Evolutionary conservation across 2,888 invertebrate species (phyloP).

Genomic region (Lissonota sp.): DNA sequence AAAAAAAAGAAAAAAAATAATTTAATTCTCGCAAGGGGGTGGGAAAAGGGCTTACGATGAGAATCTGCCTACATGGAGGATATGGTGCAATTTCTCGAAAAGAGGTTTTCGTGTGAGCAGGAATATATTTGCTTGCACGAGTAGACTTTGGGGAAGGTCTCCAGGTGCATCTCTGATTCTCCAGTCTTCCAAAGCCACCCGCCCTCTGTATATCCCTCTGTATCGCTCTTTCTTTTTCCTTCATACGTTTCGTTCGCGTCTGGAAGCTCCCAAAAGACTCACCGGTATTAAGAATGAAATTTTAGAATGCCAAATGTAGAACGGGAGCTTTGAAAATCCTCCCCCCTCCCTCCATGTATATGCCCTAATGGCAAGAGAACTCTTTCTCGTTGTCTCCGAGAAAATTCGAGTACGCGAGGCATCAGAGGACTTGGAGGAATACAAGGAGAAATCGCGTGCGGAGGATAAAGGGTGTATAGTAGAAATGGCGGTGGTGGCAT

Average conservation of each 20-base stretch:
- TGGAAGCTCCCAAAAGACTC: constrained; percentile 42
- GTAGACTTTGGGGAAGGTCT: constrained; percentile 53
- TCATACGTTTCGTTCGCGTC: constrained; percentile 12
- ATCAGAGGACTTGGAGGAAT: not conserved
- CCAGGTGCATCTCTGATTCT: constrained; percentile 62
- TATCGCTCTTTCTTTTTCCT: constrained; percentile 25
- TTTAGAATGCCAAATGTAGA: constrained; percentile 73
- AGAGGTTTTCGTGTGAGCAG: not conserved
- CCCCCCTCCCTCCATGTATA: too few relatives aligned
- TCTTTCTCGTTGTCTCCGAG: not conserved
- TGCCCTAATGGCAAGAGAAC: not conserved
- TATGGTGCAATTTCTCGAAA: constrained; percentile 30
- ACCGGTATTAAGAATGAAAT: constrained; percentile 75
- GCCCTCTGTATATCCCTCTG: not conserved
- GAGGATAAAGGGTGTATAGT: not conserved
- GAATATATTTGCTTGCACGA: constrained; percentile 6
- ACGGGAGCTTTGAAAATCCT: not conserved
- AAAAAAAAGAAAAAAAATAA: not conserved
- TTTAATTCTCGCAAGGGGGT: not conserved
- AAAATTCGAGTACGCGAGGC: not conserved
- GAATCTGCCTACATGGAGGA: constrained; percentile 39
- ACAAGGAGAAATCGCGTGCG: constrained; percentile 7
- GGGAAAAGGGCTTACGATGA: not conserved
- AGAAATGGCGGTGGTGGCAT: constrained; percentile 25
- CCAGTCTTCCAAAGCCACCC: constrained; percentile 20